Percentiles rank a stretch among this genome's conserved stretches.
These are phyloP conservation scores for Scarus forsteni DNA, from an alignment of 2,797 vertebrate genomes.

Conservation along the genomic window DNA sequence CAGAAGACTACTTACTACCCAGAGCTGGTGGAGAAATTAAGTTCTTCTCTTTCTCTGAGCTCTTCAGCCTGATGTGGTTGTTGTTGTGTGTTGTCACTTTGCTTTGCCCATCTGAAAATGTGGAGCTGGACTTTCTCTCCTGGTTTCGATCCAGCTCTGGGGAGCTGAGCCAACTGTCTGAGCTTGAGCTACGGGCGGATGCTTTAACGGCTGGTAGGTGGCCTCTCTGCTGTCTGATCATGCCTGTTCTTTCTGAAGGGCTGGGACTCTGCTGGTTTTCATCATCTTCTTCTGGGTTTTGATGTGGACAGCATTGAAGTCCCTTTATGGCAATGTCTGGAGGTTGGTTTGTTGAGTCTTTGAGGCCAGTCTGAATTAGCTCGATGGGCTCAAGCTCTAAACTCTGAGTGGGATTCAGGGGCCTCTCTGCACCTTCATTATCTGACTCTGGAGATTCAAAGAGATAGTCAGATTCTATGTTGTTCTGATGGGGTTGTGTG, in stretches of 20 bases:
- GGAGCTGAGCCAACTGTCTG: constrained; percentile 66
- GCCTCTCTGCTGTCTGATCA: constrained; percentile 18
- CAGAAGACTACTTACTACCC: constrained; percentile 69
- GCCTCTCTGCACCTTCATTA: constrained; percentile 10
- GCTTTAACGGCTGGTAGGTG: constrained; percentile 26
- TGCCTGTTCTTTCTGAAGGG: constrained; percentile 29
- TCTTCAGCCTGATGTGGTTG: constrained; percentile 73
- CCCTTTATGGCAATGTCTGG: constrained; percentile 30
- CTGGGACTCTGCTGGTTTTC: constrained; percentile 19
- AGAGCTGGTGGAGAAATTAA: constrained; percentile 43
- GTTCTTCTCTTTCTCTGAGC: constrained; percentile 57
- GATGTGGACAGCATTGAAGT: constrained; percentile 24
- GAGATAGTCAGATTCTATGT: constrained; percentile 15
- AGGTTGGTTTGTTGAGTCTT: constrained; percentile 23
- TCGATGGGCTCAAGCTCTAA: constrained; percentile 19
- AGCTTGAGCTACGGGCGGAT: constrained; percentile 40
- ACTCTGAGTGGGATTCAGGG: constrained; percentile 24
- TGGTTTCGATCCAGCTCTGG: constrained; percentile 51
- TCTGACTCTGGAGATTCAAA: constrained; percentile 34
- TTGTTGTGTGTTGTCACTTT: constrained; percentile 65
- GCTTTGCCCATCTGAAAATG: constrained; percentile 21
- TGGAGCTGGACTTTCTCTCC: constrained; percentile 33
- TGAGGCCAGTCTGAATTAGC: constrained; percentile 13
- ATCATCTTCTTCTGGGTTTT: constrained; percentile 20
- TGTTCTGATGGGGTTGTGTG: constrained; percentile 19